Percentiles rank a stretch among this genome's conserved stretches.
phyloP scores from a whole-genome alignment of 2,113 vertebrate species.

The Rousettus leschenaultii region DNA sequence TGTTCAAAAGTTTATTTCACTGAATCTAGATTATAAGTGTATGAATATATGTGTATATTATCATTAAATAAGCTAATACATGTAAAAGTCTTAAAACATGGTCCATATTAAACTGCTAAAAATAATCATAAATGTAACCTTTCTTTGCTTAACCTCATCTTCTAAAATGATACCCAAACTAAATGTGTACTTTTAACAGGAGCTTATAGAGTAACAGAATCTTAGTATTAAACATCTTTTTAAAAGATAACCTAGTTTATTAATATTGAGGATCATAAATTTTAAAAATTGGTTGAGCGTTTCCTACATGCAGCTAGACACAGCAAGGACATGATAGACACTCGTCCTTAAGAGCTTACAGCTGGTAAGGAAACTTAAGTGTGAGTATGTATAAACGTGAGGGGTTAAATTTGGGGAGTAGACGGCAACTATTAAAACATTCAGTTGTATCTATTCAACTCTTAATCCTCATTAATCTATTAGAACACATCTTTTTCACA shows the following conservation, averaged over 20 bases:
- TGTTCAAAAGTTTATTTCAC: slow-evolving; percentile 27
- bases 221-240: not conserved
- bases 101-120: not conserved
- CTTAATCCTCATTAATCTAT: not conserved
- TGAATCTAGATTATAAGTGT: not conserved
- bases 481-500: not conserved
- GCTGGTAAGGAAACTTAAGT: not conserved
- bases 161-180: not conserved
- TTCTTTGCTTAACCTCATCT: not conserved
- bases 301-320: not conserved
- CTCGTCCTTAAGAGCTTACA: not conserved
- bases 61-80: not conserved
- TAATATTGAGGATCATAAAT: not conserved
- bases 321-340: not conserved
- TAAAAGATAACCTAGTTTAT: not conserved
- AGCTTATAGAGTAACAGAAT: not conserved
- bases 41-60: not conserved
- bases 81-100: not conserved
- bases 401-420: not conserved
- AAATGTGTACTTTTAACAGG: not conserved
- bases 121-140: not conserved
- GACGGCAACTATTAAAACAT: not conserved
- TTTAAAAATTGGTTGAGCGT: not conserved
- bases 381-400: not conserved
- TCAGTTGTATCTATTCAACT: not conserved